phyloP scores from a whole-genome alignment of 2,113 vertebrate genomes.

The Eretmochelys imbricata region DNA sequence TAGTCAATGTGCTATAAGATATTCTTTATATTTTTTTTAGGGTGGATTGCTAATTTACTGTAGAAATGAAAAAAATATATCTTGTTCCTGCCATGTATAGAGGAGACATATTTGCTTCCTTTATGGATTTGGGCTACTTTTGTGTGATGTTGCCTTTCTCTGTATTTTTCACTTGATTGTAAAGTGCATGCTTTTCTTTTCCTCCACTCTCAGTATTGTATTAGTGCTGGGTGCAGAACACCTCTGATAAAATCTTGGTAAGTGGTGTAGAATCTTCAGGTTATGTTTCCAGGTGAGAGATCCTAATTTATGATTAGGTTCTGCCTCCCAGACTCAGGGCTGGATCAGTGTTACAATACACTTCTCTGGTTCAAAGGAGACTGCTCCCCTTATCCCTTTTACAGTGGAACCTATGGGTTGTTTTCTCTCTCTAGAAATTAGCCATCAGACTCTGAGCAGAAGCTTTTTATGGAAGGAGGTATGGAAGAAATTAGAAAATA shows the following conservation, averaged over 20 bases:
- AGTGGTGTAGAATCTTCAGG: not conserved
- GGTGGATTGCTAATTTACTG: slow-evolving; percentile 68
- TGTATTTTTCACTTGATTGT: slow-evolving; percentile 48
- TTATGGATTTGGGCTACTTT: slow-evolving; percentile 70
- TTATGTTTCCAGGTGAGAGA: not conserved
- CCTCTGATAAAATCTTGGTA: not conserved
- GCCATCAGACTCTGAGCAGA: not conserved
- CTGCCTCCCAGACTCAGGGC: not conserved
- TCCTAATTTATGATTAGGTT: not conserved
- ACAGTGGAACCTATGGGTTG: not conserved
- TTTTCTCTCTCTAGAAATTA: not conserved
- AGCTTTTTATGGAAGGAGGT: slow-evolving; percentile 26
- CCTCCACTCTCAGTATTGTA: not conserved
- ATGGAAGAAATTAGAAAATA: slow-evolving; percentile 29
- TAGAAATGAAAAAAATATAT: slow-evolving; percentile 46
- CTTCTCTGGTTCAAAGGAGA: not conserved
- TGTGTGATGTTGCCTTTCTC: slow-evolving; percentile 46
- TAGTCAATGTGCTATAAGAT: slow-evolving; percentile 43
- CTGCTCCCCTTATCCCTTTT: not conserved
- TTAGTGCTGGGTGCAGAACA: not conserved
- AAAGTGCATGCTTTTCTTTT: slow-evolving; percentile 11
- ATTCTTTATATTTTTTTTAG: slow-evolving; percentile 68
- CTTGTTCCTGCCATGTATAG: slow-evolving; percentile 57
- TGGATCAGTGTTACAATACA: not conserved
- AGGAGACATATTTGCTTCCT: slow-evolving; percentile 66